These are phyloP conservation scores for Ceratina australensis DNA, from an alignment of 1,140 invertebrate species.

Conservation along the genomic window DNA sequence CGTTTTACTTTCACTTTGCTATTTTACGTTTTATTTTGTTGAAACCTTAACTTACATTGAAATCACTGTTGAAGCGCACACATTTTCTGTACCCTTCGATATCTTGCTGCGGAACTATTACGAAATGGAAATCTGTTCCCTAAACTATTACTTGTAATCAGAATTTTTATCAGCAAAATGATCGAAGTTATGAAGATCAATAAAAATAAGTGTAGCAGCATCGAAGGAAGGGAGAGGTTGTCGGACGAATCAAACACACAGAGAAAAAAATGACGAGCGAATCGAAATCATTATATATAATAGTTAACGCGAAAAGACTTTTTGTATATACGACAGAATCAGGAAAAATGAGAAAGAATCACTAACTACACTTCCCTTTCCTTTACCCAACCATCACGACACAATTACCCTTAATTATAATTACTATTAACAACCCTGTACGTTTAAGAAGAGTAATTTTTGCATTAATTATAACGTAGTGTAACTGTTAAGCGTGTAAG, in stretches of 20 bases:
- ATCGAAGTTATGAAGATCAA: conserved; percentile 29
- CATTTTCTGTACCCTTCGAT: neutral
- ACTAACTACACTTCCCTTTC: conserved; percentile 44
- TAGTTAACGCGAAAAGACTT: conserved; percentile 7
- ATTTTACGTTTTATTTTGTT: conserved; percentile 16
- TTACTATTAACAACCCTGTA: conserved; percentile 59
- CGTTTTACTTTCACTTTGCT: conserved; percentile 9
- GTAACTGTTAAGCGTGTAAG: conserved; percentile 48
- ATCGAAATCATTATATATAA: conserved; percentile 2
- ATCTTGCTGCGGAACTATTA: neutral
- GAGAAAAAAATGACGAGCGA: conserved; percentile 15
- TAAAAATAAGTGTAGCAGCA: conserved; percentile 25
- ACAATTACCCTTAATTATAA: conserved; percentile 60
- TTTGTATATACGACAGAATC: conserved; percentile 40
- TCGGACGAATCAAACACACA: conserved; percentile 10
- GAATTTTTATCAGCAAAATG: conserved; percentile 1
- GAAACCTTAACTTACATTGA: neutral
- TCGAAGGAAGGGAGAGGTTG: conserved; percentile 38
- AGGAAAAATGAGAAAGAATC: conserved; percentile 34
- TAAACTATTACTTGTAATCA: no score
- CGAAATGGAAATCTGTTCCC: neutral
- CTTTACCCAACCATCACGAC: conserved; percentile 44
- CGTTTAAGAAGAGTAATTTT: conserved; percentile 57
- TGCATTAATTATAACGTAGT: conserved; percentile 56
- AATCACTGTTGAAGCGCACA: conserved; percentile 18